A percentile compares a stretch with the other conserved stretches of the same genome.
phyloP scores from a whole-genome alignment of 2,888 invertebrate species.

The Ephialtes manifestator region DNA sequence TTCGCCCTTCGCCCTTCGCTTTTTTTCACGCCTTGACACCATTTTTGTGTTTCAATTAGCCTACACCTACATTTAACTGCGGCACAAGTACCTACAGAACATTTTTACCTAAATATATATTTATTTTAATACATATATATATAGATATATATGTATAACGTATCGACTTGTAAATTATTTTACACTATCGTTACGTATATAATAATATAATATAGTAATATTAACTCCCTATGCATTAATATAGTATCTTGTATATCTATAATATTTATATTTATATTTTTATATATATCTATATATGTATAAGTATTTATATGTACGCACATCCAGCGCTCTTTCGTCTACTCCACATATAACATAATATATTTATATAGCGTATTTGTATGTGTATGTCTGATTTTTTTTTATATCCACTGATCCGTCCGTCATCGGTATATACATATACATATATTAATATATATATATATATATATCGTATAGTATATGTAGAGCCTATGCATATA shows the following conservation, averaged over 20 bases:
- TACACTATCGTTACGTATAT: conserved; percentile 71
- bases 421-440: conserved; percentile 33
- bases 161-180: conserved; percentile 56
- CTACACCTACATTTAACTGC: conserved; percentile 53
- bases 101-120: conserved; percentile 69
- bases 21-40: conserved; percentile 26
- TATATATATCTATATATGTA: conserved; percentile 44
- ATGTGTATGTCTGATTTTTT: conserved; percentile 21
- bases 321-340: conserved; percentile 48
- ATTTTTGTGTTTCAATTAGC: conserved; percentile 44
- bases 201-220: conserved; percentile 60
- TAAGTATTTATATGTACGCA: conserved; percentile 56
- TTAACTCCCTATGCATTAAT: conserved; percentile 68
- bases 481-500: conserved; percentile 32
- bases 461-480: conserved; percentile 17
- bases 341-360: conserved; percentile 38
- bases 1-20: conserved; percentile 29
- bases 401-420: conserved; percentile 29
- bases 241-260: conserved; percentile 68
- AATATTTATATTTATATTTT: conserved; percentile 50
- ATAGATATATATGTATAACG: conserved; percentile 57
- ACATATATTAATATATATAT: conserved; percentile 32
- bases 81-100: conserved; percentile 66
- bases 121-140: conserved; percentile 44
- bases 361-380: conserved; percentile 46